These are phyloP conservation scores for Chaitophorus viminalis DNA, from an alignment of 2,888 invertebrate species.

Conservation along the genomic window DNA sequence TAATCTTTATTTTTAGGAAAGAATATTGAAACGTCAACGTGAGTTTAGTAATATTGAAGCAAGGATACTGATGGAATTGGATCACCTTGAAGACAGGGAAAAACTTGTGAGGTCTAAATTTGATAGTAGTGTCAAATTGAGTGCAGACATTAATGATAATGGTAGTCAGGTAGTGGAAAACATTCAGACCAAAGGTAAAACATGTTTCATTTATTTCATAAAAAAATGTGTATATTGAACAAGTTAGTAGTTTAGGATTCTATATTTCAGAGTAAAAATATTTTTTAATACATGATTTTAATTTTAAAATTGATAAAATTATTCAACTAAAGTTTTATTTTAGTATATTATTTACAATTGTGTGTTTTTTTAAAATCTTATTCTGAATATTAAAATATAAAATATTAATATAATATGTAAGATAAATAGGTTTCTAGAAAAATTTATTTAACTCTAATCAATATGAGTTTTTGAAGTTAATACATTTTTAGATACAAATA, in stretches of 20 bases:
- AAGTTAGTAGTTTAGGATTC: constrained; percentile 54
- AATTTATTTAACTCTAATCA: too few relatives aligned
- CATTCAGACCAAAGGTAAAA: constrained; percentile 58
- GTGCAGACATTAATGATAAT: constrained; percentile 47
- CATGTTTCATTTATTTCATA: constrained; percentile 36
- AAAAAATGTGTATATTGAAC: constrained; percentile 29
- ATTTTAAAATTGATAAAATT: neutral
- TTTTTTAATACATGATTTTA: neutral
- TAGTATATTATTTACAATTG: neutral
- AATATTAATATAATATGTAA: too few relatives aligned
- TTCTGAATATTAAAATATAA: too few relatives aligned
- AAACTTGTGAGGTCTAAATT: constrained; percentile 57
- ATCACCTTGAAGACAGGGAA: constrained; percentile 64
- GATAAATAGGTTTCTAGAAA: too few relatives aligned
- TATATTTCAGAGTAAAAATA: constrained; percentile 9
- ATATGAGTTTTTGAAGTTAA: too few relatives aligned
- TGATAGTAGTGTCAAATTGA: constrained; percentile 49
- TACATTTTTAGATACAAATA: neutral
- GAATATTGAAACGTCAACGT: constrained; percentile 64
- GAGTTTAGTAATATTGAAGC: constrained; percentile 64
- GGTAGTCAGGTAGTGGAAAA: constrained; percentile 61
- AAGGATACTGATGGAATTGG: constrained; percentile 63
- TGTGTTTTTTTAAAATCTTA: neutral
- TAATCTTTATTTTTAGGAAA: constrained; percentile 59
- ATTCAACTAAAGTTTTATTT: neutral